Percentiles rank a stretch among this genome's conserved stretches.
Evolutionary conservation across 2,113 vertebrate species (phyloP).

Genomic region (Carollia perspicillata): DNA sequence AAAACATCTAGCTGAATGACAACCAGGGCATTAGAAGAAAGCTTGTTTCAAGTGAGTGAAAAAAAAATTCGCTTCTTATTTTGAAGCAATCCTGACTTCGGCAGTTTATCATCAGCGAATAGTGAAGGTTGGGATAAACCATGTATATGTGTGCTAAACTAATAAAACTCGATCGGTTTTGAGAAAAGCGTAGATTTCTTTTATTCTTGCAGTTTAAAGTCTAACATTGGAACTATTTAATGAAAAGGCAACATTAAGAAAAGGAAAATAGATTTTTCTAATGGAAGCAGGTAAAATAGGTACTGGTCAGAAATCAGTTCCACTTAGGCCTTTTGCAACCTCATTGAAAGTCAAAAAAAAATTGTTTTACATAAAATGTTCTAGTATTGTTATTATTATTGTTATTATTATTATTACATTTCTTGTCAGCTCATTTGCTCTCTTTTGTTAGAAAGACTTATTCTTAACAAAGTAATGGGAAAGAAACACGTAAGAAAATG

Average conservation of each 20-base stretch:
- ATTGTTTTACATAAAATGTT: background rate
- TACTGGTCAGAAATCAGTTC: slow-evolving; percentile 13
- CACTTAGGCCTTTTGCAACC: background rate
- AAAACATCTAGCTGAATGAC: slow-evolving; percentile 36
- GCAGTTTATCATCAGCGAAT: background rate
- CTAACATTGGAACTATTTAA: background rate
- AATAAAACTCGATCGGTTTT: background rate
- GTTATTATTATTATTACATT: slow-evolving; percentile 33
- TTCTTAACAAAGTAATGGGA: slow-evolving; percentile 57
- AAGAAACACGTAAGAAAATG: slow-evolving; percentile 64
- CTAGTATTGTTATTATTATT: background rate
- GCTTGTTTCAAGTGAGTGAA: slow-evolving; percentile 17
- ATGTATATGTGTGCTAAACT: background rate
- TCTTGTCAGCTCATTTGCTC: slow-evolving; percentile 49
- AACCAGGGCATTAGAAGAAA: background rate
- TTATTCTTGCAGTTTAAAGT: background rate
- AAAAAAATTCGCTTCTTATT: background rate
- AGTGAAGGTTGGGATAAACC: background rate
- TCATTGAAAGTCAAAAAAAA: slow-evolving; percentile 36
- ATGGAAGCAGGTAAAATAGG: slow-evolving; percentile 40
- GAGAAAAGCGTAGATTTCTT: background rate
- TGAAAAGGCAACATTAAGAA: slow-evolving; percentile 15
- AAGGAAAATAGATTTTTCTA: slow-evolving; percentile 2
- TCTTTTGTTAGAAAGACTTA: slow-evolving; percentile 44
- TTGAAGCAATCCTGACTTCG: slow-evolving; percentile 18